A percentile compares a stretch with the other conserved stretches of the same genome.
Conservation (phyloP, 1,140 invertebrate genomes). For the Zaprionus nigranus region DNA sequence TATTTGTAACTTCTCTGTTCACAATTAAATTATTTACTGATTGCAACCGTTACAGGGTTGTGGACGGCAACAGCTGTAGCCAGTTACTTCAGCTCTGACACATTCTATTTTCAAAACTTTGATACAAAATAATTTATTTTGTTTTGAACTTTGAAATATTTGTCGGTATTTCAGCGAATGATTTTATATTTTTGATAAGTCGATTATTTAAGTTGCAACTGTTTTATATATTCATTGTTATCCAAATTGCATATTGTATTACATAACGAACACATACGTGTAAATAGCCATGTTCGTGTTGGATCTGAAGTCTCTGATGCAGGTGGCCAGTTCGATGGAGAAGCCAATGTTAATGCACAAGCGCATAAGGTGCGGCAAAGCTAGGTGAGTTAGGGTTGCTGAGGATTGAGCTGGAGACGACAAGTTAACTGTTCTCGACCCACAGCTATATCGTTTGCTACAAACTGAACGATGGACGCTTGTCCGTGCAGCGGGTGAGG, state of each 20-base stretch:
- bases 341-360: slow-evolving; percentile 1
- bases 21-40: too few species aligned
- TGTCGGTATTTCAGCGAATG: neutral
- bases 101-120: neutral
- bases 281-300: slow-evolving; percentile 36
- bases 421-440: neutral
- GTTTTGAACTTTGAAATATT: neutral
- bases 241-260: slow-evolving; percentile 11
- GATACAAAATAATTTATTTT: neutral
- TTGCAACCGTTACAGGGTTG: too few species aligned
- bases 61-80: too few species aligned
- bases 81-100: too few species aligned
- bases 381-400: slow-evolving; percentile 26
- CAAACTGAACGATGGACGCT: slow-evolving; percentile 18
- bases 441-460: slow-evolving; percentile 49
- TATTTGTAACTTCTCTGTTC: too few species aligned
- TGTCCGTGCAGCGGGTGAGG: slow-evolving; percentile 33
- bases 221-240: neutral
- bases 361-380: slow-evolving; percentile 26
- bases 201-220: neutral
- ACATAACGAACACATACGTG: too few species aligned
- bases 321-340: slow-evolving; percentile 29
- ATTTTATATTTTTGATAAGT: slow-evolving; percentile 1
- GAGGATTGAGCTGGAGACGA: neutral
- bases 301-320: slow-evolving; percentile 48